phyloP scores from a whole-genome alignment of 2,797 vertebrate genomes.

The Poecilia wingei region DNA sequence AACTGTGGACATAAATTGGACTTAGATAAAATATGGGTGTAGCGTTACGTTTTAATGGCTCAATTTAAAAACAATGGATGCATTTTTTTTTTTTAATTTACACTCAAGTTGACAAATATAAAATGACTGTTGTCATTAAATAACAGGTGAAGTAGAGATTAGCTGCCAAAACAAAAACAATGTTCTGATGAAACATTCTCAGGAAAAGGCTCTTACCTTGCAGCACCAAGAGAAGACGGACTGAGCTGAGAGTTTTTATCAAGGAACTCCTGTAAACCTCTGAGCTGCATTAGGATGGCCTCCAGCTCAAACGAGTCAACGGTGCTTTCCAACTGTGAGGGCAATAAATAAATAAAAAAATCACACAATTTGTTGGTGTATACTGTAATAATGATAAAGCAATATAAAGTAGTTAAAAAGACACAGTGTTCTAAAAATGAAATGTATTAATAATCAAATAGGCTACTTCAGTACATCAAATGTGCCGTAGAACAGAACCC shows the following conservation, averaged over 20 bases:
- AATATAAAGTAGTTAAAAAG: not conserved
- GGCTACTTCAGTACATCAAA: not conserved
- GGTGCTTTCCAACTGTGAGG: slow-evolving; percentile 89
- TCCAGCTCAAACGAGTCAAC: slow-evolving; percentile 85
- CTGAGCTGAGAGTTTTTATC: slow-evolving; percentile 96
- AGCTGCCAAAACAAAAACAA: not conserved
- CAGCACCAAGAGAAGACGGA: slow-evolving; percentile 87
- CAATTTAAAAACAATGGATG: not conserved
- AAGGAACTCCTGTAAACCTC: slow-evolving; percentile 91
- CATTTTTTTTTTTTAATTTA: not conserved
- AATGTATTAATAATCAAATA: not conserved
- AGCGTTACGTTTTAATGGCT: not conserved
- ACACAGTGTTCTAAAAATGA: not conserved
- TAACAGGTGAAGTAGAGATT: not conserved
- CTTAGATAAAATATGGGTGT: not conserved
- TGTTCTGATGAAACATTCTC: not conserved
- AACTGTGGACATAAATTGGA: not conserved
- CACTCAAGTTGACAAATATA: not conserved
- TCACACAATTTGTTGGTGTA: not conserved
- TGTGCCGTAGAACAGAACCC: not conserved
- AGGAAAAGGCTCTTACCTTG: slow-evolving; percentile 79
- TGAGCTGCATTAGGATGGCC: slow-evolving; percentile 87
- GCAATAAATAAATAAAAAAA: not conserved
- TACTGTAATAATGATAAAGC: not conserved
- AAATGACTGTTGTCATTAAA: not conserved